These are phyloP conservation scores for Tethea ocularis DNA, from an alignment of 2,888 invertebrate species.

Conservation along the genomic window DNA sequence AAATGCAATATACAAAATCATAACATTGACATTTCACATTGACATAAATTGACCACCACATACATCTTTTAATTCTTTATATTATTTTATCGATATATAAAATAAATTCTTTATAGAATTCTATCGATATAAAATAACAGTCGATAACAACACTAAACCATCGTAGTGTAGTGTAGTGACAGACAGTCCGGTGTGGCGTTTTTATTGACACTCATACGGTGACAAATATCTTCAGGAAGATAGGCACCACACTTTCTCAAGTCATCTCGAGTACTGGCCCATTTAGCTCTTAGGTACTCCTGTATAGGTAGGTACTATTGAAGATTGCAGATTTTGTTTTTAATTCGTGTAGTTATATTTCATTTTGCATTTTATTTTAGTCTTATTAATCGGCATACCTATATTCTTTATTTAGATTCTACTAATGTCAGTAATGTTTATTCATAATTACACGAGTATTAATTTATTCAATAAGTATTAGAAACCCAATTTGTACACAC, in stretches of 20 bases:
- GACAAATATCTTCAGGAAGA: conserved; percentile 77
- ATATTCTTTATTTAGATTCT: too few relatives aligned
- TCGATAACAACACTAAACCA: conserved; percentile 47
- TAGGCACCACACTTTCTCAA: conserved; percentile 36
- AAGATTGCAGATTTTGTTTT: neutral
- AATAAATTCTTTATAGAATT: neutral
- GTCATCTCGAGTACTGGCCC: conserved; percentile 15
- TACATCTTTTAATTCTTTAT: too few relatives aligned
- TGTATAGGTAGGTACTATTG: too few relatives aligned
- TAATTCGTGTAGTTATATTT: neutral
- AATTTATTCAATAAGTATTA: neutral
- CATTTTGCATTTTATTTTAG: neutral
- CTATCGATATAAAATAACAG: conserved; percentile 25
- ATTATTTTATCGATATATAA: too few relatives aligned
- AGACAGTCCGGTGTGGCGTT: conserved; percentile 82
- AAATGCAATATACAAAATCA: too few relatives aligned
- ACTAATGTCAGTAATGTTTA: too few relatives aligned
- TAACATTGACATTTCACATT: too few relatives aligned
- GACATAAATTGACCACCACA: too few relatives aligned
- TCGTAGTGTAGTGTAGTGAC: conserved; percentile 68
- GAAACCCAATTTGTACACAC: neutral
- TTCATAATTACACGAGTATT: neutral
- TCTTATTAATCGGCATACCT: neutral
- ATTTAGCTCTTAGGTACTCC: conserved; percentile 4
- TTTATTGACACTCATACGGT: conserved; percentile 82